phyloP scores from a whole-genome alignment of 2,113 vertebrate genomes.

The Nesoenas mayeri region DNA sequence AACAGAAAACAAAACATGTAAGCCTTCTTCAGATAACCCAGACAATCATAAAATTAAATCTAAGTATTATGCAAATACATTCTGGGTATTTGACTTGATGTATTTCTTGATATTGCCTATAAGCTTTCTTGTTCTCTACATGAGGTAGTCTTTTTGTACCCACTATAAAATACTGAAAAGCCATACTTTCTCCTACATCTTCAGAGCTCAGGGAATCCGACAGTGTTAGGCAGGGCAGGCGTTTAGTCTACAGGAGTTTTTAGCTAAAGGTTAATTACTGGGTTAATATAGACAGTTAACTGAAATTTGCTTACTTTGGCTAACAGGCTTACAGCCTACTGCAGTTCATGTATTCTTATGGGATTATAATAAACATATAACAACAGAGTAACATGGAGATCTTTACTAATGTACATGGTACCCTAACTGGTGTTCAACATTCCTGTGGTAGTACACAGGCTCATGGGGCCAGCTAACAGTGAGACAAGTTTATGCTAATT shows the following conservation, averaged over 20 bases:
- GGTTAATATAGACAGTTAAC: not conserved
- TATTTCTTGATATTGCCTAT: not conserved
- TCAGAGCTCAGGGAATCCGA: not conserved
- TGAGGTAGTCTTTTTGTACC: not conserved
- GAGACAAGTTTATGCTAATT: not conserved
- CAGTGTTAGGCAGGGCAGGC: not conserved
- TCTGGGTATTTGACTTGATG: not conserved
- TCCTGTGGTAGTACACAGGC: not conserved
- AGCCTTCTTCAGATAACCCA: not conserved
- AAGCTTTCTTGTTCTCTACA: not conserved
- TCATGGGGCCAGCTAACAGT: not conserved
- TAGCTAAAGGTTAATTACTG: not conserved
- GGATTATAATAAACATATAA: not conserved
- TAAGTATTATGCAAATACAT: conserved; percentile 1
- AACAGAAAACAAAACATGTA: not conserved
- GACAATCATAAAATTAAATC: conserved; percentile 18
- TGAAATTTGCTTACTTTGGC: not conserved
- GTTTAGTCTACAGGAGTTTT: not conserved
- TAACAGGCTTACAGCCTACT: not conserved
- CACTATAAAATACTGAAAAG: not conserved
- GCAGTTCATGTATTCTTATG: not conserved
- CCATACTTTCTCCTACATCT: not conserved
- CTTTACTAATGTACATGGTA: not conserved
- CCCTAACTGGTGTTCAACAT: not conserved
- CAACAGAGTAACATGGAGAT: not conserved